Conservation (phyloP, 2,113 vertebrate species). For the Rynchops niger region DNA sequence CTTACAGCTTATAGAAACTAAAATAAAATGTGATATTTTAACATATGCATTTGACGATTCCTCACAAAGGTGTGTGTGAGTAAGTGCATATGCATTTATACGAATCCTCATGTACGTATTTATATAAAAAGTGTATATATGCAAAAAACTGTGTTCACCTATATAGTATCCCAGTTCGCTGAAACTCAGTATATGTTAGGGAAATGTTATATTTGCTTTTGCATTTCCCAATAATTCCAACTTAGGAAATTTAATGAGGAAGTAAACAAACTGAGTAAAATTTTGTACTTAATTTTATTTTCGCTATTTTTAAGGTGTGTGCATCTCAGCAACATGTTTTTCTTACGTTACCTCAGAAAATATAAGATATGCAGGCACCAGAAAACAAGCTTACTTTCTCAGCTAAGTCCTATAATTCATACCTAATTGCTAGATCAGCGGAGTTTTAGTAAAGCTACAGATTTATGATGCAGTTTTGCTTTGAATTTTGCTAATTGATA, state of each 20-base stretch:
- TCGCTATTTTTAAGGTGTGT: not conserved
- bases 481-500: not conserved
- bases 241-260: not conserved
- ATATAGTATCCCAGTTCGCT: not conserved
- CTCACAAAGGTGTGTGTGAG: not conserved
- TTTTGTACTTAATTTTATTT: not conserved
- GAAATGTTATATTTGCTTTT: not conserved
- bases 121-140: not conserved
- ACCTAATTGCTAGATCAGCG: not conserved
- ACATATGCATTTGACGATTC: not conserved
- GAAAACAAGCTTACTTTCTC: not conserved
- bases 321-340: not conserved
- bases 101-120: rapidly evolving
- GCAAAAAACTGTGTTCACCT: not conserved
- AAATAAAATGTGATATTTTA: not conserved
- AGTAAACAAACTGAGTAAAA: not conserved
- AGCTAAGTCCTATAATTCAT: not conserved
- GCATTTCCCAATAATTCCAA: not conserved
- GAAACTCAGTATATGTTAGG: not conserved
- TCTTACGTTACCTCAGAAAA: not conserved
- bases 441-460: not conserved
- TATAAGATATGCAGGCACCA: not conserved
- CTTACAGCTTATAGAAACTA: not conserved
- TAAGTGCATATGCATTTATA: not conserved
- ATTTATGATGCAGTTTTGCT: not conserved